These are phyloP conservation scores for Boulengeromyrus knoepffleri DNA, from an alignment of 2,113 vertebrate genomes.

Conservation along the genomic window DNA sequence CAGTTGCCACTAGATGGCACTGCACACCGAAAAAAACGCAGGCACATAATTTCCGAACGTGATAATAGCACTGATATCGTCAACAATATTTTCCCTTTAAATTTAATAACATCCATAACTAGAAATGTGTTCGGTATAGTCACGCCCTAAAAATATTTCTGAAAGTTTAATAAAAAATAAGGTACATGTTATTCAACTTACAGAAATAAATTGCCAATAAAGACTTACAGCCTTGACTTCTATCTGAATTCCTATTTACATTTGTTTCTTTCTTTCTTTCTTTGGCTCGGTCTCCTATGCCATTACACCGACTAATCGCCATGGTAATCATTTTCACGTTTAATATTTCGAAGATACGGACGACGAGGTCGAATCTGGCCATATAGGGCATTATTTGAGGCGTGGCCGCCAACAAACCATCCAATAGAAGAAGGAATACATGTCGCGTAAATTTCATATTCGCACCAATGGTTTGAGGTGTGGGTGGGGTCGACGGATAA, in stretches of 20 bases:
- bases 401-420: constrained; percentile 12
- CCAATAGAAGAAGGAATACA: not conserved
- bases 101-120: not conserved
- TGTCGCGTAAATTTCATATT: not conserved
- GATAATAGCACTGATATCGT: not conserved
- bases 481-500: constrained; percentile 11
- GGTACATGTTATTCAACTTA: not conserved
- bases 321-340: not conserved
- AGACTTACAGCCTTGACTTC: not conserved
- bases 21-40: constrained; percentile 11
- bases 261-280: not conserved
- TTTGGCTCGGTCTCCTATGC: not conserved
- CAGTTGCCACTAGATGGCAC: constrained; percentile 17
- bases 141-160: not conserved
- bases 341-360: not conserved
- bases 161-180: not conserved
- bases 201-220: not conserved
- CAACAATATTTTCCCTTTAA: not conserved
- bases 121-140: not conserved
- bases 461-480: constrained; percentile 9
- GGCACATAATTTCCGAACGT: not conserved
- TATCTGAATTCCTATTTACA: not conserved
- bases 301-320: not conserved
- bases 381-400: constrained; percentile 17
- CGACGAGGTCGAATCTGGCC: not conserved